Conservation (phyloP, 2,113 vertebrate genomes). For the Dunckerocampus dactyliophorus region DNA sequence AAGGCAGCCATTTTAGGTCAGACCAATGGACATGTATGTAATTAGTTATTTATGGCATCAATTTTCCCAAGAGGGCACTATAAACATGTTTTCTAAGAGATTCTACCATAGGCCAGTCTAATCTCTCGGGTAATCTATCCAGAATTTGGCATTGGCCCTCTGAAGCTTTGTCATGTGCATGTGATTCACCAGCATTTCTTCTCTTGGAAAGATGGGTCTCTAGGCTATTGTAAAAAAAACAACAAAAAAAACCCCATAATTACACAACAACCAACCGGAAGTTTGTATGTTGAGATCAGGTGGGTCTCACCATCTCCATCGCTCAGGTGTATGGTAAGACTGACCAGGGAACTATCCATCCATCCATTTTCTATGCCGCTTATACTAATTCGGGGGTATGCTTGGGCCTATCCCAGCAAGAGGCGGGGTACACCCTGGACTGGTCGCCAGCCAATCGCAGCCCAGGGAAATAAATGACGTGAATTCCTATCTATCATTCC, state of each 20-base stretch:
- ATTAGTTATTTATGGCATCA: not conserved
- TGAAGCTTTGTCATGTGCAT: not conserved
- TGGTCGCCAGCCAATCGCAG: no score
- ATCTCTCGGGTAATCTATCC: not conserved
- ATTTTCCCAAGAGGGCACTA: slow-evolving; percentile 4
- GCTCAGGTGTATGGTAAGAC: slow-evolving; percentile 42
- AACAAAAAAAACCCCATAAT: not conserved
- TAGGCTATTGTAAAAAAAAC: not conserved
- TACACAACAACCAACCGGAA: not conserved
- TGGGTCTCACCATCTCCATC: slow-evolving; percentile 8
- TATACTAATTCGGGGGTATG: no score
- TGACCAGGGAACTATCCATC: no score
- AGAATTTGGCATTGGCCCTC: no score
- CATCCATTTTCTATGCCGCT: no score
- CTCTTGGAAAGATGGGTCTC: not conserved
- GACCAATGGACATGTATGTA: not conserved
- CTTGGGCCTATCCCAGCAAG: no score
- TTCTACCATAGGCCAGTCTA: not conserved
- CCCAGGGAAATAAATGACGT: slow-evolving; percentile 63
- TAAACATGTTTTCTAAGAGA: slow-evolving; percentile 16
- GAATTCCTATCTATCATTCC: slow-evolving; percentile 64
- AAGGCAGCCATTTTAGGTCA: slow-evolving; percentile 39
- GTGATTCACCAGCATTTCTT: not conserved
- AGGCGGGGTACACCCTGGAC: no score
- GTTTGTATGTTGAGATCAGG: not conserved